These are phyloP conservation scores for Pecten maximus DNA, from an alignment of 2,888 invertebrate species.

Conservation along the genomic window DNA sequence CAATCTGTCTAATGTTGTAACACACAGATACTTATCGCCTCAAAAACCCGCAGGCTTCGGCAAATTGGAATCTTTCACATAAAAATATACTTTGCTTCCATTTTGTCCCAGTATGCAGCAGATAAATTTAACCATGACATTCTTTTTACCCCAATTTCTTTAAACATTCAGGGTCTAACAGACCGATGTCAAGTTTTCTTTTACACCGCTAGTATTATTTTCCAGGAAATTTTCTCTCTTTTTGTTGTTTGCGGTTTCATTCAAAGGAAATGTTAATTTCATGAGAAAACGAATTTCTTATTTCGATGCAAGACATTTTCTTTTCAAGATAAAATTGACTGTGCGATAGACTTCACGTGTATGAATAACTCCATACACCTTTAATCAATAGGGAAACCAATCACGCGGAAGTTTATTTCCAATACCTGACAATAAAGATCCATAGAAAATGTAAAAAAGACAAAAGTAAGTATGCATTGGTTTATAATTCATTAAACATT, in stretches of 20 bases:
- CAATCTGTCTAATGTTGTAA: neutral
- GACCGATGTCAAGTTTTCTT: too few relatives aligned
- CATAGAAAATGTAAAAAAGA: too few relatives aligned
- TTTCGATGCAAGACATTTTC: too few relatives aligned
- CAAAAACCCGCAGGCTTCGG: neutral
- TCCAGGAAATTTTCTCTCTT: too few relatives aligned
- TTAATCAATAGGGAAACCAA: neutral
- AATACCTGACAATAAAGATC: neutral
- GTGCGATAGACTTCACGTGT: neutral
- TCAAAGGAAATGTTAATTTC: too few relatives aligned
- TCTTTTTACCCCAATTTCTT: neutral
- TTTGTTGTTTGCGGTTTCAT: too few relatives aligned
- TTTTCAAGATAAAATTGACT: neutral
- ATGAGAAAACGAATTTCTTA: too few relatives aligned
- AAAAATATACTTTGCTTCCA: constrained; percentile 32
- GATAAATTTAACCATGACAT: constrained; percentile 5
- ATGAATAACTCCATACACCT: neutral
- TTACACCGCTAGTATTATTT: too few relatives aligned
- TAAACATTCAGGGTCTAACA: neutral
- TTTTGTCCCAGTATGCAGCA: constrained; percentile 13
- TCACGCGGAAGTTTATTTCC: neutral
- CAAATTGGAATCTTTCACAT: constrained; percentile 22
- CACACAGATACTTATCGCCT: neutral
- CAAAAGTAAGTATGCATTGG: too few relatives aligned
- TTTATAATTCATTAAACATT: too few relatives aligned